phyloP scores from a whole-genome alignment of 2,113 vertebrate species.

The Carassius auratus region DNA sequence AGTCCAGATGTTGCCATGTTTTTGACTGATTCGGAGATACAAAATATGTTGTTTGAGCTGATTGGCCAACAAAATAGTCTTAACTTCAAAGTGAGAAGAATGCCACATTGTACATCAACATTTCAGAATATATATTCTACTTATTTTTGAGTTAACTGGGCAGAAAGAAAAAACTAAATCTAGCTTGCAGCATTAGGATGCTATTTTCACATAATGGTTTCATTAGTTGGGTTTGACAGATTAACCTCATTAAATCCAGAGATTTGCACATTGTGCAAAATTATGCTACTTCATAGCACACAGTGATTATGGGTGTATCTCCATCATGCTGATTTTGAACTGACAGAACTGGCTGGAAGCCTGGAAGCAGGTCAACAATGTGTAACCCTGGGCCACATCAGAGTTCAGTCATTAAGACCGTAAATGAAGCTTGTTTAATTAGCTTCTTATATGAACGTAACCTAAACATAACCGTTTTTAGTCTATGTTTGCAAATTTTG shows the following conservation, averaged over 20 bases:
- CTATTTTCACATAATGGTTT: conserved; percentile 1
- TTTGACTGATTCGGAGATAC: background rate
- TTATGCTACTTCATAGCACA: conserved; percentile 6
- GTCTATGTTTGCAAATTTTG: no score
- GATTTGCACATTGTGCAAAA: background rate
- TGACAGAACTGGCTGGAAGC: background rate
- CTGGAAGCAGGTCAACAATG: background rate
- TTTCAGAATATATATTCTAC: background rate
- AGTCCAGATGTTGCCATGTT: background rate
- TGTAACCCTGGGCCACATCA: background rate
- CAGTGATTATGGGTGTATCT: background rate
- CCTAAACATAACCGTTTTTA: background rate
- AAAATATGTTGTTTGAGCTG: background rate
- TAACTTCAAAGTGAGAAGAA: background rate
- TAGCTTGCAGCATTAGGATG: conserved; percentile 3
- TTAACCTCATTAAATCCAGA: background rate
- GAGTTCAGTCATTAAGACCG: background rate
- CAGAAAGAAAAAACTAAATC: background rate
- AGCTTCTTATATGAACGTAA: background rate
- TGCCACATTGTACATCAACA: background rate
- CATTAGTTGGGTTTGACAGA: background rate
- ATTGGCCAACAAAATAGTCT: background rate
- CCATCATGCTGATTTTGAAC: background rate
- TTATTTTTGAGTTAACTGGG: background rate
- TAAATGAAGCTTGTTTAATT: conserved; percentile 3